A percentile compares a stretch with the other conserved stretches of the same genome.
phyloP scores from a whole-genome alignment of 2,888 invertebrate species.

The Limulus polyphemus region DNA sequence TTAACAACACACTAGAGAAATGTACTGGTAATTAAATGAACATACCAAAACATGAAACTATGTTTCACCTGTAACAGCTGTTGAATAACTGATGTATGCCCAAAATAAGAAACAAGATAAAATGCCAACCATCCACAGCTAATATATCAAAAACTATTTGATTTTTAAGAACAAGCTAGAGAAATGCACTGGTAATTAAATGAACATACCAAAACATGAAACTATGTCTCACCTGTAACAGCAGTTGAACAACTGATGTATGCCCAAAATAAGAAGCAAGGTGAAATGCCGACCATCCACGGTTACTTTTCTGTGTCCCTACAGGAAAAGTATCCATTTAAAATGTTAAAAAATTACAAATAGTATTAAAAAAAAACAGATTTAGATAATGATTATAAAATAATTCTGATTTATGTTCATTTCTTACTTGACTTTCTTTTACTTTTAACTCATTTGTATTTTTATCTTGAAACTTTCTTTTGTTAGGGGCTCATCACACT shows the following conservation, averaged over 20 bases:
- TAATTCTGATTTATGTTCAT: conserved; percentile 5
- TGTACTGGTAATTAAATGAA: too few species aligned
- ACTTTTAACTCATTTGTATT: background rate
- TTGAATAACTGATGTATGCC: conserved; percentile 48
- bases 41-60: too few species aligned
- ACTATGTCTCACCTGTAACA: conserved; percentile 39
- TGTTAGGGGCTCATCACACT: too few species aligned
- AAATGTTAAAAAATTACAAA: background rate
- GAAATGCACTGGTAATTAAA: too few species aligned
- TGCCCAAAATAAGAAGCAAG: conserved; percentile 56
- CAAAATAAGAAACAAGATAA: conserved; percentile 55
- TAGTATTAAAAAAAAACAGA: background rate
- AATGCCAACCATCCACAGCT: conserved; percentile 56
- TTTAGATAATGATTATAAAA: background rate
- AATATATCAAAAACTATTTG: too few species aligned
- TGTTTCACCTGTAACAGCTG: conserved; percentile 40
- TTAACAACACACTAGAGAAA: too few species aligned
- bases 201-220: too few species aligned
- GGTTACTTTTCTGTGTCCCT: conserved; percentile 51
- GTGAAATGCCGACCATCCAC: conserved; percentile 56
- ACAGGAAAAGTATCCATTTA: conserved; percentile 22
- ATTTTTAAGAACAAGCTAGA: too few species aligned
- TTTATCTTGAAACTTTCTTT: too few species aligned
- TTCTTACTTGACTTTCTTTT: conserved; percentile 7
- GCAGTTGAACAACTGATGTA: conserved; percentile 44